Evolutionary conservation across 2,888 invertebrate genomes (phyloP).

Genomic region (Onchidella celtica): DNA sequence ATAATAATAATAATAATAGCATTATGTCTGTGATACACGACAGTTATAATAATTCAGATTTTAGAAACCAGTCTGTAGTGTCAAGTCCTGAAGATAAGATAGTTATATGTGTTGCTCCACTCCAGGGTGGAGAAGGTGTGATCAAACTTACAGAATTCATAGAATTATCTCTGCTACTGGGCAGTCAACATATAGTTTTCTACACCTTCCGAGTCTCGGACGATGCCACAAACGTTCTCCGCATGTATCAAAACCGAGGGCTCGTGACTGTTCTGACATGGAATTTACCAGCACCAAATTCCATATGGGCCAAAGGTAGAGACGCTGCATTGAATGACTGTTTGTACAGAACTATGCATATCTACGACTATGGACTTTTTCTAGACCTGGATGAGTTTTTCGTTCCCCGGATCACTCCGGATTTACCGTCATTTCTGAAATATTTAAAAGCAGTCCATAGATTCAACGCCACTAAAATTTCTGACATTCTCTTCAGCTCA

Average conservation of each 20-base stretch:
- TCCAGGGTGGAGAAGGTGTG: slow-evolving; percentile 50
- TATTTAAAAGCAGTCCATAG: slow-evolving; percentile 4
- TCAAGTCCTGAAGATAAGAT: neutral
- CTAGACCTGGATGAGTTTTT: slow-evolving; percentile 63
- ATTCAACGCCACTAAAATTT: slow-evolving; percentile 27
- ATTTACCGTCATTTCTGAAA: slow-evolving; percentile 43
- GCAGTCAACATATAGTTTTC: slow-evolving; percentile 58
- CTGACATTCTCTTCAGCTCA: slow-evolving; percentile 42
- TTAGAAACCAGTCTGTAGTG: neutral
- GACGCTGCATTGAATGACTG: slow-evolving; percentile 60
- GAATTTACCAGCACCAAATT: slow-evolving; percentile 48
- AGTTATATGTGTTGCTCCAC: slow-evolving; percentile 57
- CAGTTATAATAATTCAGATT: neutral
- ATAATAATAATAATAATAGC: neutral
- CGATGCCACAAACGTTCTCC: slow-evolving; percentile 34
- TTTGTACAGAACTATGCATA: slow-evolving; percentile 58
- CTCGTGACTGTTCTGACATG: slow-evolving; percentile 55
- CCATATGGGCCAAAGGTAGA: slow-evolving; percentile 59
- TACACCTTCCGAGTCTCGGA: slow-evolving; percentile 49
- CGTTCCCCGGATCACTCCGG: slow-evolving; percentile 52
- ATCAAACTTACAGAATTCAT: slow-evolving; percentile 58
- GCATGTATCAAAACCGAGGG: slow-evolving; percentile 45
- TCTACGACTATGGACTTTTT: slow-evolving; percentile 54
- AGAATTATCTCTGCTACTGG: slow-evolving; percentile 56
- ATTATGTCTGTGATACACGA: neutral